phyloP scores from a whole-genome alignment of 2,888 invertebrate genomes.

The Ramazzottius varieornatus region DNA sequence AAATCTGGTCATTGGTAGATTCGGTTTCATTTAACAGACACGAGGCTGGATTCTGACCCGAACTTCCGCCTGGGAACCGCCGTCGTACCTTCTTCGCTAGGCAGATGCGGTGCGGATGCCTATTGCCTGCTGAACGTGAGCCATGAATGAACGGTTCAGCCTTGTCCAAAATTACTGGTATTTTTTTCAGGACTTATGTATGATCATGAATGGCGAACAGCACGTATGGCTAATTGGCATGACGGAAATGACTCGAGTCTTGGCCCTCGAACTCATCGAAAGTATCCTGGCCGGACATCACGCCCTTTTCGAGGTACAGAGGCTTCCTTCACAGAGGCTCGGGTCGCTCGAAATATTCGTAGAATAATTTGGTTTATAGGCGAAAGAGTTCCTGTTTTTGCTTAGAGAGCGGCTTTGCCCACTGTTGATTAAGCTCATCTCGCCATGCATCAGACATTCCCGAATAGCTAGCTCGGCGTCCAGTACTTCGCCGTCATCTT shows the following conservation, averaged over 20 bases:
- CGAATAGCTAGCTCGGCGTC: slow-evolving; percentile 15
- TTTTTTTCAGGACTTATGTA: slow-evolving; percentile 54
- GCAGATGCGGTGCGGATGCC: neutral
- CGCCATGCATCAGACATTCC: slow-evolving; percentile 88
- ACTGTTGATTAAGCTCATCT: slow-evolving; percentile 86
- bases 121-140: slow-evolving; percentile 7
- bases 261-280: slow-evolving; percentile 78
- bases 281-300: slow-evolving; percentile 40
- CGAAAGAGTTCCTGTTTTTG: slow-evolving; percentile 71
- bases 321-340: neutral
- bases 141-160: slow-evolving; percentile 5
- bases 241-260: slow-evolving; percentile 85
- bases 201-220: slow-evolving; percentile 80
- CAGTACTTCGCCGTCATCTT: slow-evolving; percentile 24
- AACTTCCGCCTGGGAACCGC: neutral
- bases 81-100: neutral
- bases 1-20: too few relatives aligned
- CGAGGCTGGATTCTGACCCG: neutral
- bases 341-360: neutral
- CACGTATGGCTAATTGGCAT: slow-evolving; percentile 82
- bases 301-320: neutral
- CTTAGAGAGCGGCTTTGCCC: slow-evolving; percentile 91
- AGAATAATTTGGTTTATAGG: slow-evolving; percentile 29
- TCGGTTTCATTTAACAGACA: neutral
- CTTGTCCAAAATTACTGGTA: neutral